phyloP scores from a whole-genome alignment of 2,113 vertebrate species.

The Ellobius talpinus region DNA sequence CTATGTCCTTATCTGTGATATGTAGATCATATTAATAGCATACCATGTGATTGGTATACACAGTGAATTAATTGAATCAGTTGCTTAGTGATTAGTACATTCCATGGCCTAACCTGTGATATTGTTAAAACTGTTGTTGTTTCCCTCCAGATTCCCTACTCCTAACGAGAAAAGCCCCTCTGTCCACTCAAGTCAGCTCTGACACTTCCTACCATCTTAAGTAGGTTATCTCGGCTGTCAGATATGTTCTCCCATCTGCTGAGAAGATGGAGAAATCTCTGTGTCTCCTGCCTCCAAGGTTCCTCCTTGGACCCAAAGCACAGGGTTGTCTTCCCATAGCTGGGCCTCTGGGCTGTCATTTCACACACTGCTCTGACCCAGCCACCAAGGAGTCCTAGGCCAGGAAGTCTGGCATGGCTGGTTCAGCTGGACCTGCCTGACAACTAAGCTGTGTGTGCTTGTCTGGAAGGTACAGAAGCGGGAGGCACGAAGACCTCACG shows the following conservation, averaged over 20 bases:
- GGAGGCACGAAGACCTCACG: constrained; percentile 13
- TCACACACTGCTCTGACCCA: background rate
- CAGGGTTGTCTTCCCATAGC: background rate
- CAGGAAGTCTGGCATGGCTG: background rate
- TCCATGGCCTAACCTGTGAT: background rate
- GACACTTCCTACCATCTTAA: background rate
- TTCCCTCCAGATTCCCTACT: constrained; percentile 1
- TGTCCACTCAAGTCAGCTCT: background rate
- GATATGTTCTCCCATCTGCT: background rate
- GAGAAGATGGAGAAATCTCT: background rate
- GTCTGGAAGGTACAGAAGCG: background rate
- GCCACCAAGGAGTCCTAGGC: background rate
- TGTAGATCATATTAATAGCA: no score
- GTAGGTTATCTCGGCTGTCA: background rate
- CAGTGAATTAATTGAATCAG: background rate
- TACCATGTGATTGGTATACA: background rate
- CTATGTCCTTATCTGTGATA: background rate
- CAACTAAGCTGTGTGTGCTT: background rate
- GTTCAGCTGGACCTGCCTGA: background rate
- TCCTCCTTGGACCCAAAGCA: background rate
- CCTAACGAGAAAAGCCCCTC: background rate
- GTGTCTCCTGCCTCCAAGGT: background rate
- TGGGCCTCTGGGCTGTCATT: background rate
- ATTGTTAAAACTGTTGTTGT: background rate
- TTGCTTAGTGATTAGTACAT: background rate